Evolutionary conservation across 2,888 invertebrate species (phyloP), one percentile per base, ranked within the genome.

Genomic region (Nemurella pictetii): DNA sequence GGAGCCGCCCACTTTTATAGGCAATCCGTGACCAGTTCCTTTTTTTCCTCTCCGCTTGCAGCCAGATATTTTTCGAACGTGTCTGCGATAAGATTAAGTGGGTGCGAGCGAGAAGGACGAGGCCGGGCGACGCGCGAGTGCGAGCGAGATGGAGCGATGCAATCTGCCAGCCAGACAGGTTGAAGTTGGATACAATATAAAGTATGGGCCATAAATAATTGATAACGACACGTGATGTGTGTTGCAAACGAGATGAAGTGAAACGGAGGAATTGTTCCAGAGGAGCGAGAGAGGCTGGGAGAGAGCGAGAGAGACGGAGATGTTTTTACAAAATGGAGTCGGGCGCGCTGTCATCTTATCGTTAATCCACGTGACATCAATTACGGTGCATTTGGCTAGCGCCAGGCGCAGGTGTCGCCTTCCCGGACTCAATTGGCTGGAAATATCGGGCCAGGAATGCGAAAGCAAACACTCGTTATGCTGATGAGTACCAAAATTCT

Each of bases 271-370:
- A 77, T 77, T 84, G 36, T 25, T n/a, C n/a, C 15, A 55, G 81
- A 72, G 85, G 32, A 78, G 81, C 28, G 30, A 36, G 81, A 84
- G 82, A 74, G 81, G 74, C 80, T 55, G 35, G 83, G 83, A 72
- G 32, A 29, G 75, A 73, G 84, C 28, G 27, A 36, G 84, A 35
- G 82, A 72, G 77, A 86, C 84, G n/a, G n/a, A n/a, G n/a, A 80
- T 85, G 83, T 85, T 82, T n/a, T 85, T 3, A 55, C 55, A 55
- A 55, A 55, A 55, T 55, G 55, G 55, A 55, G 9, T 55, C 55
- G 5, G 55, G 55, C 55, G 55, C 1, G 55, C 55, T 55, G 55
- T 55, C 55, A 55, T 55, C 55, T 55, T 55, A 55, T 55, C 55
- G 55, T 20, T 15, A 55, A 55, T 7, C 55, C 55, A 55, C 1